These are phyloP conservation scores for Dysmachus trigonus DNA, from an alignment of 2,888 invertebrate genomes.

Conservation along the genomic window DNA sequence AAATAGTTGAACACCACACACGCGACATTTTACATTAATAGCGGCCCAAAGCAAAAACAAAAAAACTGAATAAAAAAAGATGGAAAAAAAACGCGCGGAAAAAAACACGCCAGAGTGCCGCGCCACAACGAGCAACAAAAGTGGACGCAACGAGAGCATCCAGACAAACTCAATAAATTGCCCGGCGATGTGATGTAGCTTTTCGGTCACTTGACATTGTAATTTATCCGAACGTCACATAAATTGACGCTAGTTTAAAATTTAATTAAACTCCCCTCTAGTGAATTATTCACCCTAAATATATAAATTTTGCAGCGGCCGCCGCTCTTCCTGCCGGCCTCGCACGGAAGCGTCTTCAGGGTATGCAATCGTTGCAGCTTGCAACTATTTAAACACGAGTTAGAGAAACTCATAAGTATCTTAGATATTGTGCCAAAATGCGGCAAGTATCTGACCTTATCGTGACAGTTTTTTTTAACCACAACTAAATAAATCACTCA, in stretches of 20 bases:
- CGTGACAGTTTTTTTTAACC: background rate
- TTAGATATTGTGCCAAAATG: background rate
- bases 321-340: background rate
- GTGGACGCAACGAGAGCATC: background rate
- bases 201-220: conserved; percentile 45
- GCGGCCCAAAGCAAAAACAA: background rate
- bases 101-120: background rate
- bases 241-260: conserved; percentile 44
- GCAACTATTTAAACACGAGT: background rate
- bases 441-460: background rate
- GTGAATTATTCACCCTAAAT: conserved; percentile 35
- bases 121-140: background rate
- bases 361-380: background rate
- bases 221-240: conserved; percentile 42
- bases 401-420: background rate
- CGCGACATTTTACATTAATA: conserved; percentile 40
- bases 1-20: conserved; percentile 23
- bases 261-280: conserved; percentile 42
- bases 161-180: conserved; percentile 42
- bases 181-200: conserved; percentile 37
- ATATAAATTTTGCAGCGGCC: conserved; percentile 8
- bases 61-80: background rate
- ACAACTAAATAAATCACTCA: background rate
- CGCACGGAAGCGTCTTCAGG: background rate
- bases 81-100: background rate